A percentile compares a stretch with the other conserved stretches of the same genome.
Evolutionary conservation across 2,113 vertebrate genomes (phyloP).

Genomic region (Aphyosemion australe): DNA sequence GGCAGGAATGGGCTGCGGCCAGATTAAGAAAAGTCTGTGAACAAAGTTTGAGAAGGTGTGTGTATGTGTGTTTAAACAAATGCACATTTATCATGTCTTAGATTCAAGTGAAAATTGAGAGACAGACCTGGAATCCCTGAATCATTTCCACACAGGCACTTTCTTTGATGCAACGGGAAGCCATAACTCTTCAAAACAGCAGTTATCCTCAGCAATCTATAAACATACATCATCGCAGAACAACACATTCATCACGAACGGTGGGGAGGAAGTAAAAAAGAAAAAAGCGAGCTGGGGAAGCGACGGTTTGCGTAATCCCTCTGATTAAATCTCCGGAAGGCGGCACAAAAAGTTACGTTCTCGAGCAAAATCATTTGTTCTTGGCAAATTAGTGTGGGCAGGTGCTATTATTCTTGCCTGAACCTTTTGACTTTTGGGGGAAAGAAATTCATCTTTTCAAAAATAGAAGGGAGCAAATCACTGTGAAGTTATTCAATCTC

Average conservation of each 20-base stretch:
- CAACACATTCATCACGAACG: slow-evolving; percentile 85
- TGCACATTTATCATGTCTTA: slow-evolving; percentile 56
- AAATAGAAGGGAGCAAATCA: slow-evolving; percentile 51
- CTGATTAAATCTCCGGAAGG: slow-evolving; percentile 81
- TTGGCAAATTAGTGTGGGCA: slow-evolving; percentile 60
- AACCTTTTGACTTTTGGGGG: slow-evolving; percentile 53
- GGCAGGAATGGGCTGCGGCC: slow-evolving; percentile 2
- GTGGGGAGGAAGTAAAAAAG: slow-evolving; percentile 47
- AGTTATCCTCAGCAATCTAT: slow-evolving; percentile 84
- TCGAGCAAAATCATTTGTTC: slow-evolving; percentile 66
- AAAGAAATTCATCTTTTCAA: slow-evolving; percentile 64
- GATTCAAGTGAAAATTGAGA: slow-evolving; percentile 58
- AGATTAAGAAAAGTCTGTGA: slow-evolving; percentile 37
- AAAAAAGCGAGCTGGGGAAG: slow-evolving; percentile 69
- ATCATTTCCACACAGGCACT: slow-evolving; percentile 78
- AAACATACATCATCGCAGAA: slow-evolving; percentile 84
- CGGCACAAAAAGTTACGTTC: slow-evolving; percentile 69
- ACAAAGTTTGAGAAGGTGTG: slow-evolving; percentile 42
- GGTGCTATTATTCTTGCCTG: slow-evolving; percentile 68
- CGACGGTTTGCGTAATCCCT: slow-evolving; percentile 77
- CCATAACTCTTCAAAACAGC: slow-evolving; percentile 85
- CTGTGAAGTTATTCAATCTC: slow-evolving; percentile 67
- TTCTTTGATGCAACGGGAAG: slow-evolving; percentile 75
- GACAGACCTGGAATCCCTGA: slow-evolving; percentile 76
- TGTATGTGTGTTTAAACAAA: slow-evolving; percentile 15